Percentiles rank a stretch among this genome's conserved stretches.
Evolutionary conservation across 2,113 vertebrate genomes (phyloP).

Genomic region (Otis tarda): DNA sequence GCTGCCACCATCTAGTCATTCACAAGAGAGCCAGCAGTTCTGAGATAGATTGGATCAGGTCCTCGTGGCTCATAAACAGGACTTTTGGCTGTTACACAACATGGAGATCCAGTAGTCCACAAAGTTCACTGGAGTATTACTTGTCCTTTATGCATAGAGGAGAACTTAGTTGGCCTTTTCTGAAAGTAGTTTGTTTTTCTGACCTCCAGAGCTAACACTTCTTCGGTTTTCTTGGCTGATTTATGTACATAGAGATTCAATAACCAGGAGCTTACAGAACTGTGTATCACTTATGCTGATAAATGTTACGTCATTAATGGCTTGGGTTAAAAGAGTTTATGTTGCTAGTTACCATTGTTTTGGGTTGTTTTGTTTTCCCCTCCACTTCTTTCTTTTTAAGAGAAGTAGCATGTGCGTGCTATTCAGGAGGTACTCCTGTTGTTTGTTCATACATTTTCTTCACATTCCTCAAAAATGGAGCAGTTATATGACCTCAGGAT

Average conservation of each 20-base stretch:
- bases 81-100: neutral
- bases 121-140: neutral
- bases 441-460: neutral
- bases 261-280: neutral
- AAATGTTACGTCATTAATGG: neutral
- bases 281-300: neutral
- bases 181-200: neutral
- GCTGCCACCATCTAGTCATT: neutral
- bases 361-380: rapidly evolving
- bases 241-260: neutral
- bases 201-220: neutral
- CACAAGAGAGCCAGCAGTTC: neutral
- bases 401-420: neutral
- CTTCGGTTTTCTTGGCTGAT: neutral
- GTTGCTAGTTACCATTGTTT: neutral
- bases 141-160: neutral
- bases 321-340: neutral
- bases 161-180: neutral
- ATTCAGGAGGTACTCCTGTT: neutral
- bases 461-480: conserved; percentile 14
- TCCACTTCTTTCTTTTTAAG: neutral
- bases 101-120: neutral
- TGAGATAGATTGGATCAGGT: neutral
- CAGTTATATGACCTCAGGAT: conserved; percentile 19
- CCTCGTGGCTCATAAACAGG: neutral